Evolutionary conservation across 1,140 invertebrate genomes (phyloP).

Genomic region (Bombus soroeensis): DNA sequence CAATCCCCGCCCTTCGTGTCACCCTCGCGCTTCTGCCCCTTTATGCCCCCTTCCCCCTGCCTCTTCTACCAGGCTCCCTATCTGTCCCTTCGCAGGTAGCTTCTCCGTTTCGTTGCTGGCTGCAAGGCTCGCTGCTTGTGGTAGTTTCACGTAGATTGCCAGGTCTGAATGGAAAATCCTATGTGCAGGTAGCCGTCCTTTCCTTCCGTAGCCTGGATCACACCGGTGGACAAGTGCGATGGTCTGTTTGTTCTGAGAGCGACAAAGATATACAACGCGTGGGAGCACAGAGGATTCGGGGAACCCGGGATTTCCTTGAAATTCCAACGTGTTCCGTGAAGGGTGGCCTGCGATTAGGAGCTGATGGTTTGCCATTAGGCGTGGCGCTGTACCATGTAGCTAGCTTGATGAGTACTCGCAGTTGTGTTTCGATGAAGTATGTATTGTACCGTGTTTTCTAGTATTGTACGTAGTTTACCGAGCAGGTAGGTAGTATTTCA

Average conservation of each 20-base stretch:
- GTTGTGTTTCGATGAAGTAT: not conserved
- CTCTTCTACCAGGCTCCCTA: conserved; percentile 20
- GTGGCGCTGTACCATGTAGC: not conserved
- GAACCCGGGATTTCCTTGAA: not conserved
- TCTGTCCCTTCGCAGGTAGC: conserved; percentile 38
- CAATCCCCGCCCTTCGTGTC: not conserved
- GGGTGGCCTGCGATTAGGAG: not conserved
- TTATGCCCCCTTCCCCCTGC: not conserved
- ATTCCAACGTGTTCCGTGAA: not conserved
- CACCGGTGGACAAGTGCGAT: not conserved
- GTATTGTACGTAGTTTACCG: not conserved
- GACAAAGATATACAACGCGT: not conserved
- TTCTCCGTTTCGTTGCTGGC: not conserved
- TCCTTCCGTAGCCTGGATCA: too few relatives aligned
- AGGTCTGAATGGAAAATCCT: conserved; percentile 32
- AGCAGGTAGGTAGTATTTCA: not conserved
- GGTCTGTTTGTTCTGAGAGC: not conserved
- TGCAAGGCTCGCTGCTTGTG: not conserved
- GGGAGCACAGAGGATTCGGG: not conserved
- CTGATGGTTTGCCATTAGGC: not conserved
- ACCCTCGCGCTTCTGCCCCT: not conserved
- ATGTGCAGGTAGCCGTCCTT: not conserved
- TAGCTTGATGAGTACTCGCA: too few relatives aligned
- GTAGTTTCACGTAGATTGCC: not conserved
- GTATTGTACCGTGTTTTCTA: not conserved